Evolutionary conservation across 2,888 invertebrate genomes (phyloP), one percentile per base, ranked within the genome.

Genomic region (Odontothrips loti): DNA sequence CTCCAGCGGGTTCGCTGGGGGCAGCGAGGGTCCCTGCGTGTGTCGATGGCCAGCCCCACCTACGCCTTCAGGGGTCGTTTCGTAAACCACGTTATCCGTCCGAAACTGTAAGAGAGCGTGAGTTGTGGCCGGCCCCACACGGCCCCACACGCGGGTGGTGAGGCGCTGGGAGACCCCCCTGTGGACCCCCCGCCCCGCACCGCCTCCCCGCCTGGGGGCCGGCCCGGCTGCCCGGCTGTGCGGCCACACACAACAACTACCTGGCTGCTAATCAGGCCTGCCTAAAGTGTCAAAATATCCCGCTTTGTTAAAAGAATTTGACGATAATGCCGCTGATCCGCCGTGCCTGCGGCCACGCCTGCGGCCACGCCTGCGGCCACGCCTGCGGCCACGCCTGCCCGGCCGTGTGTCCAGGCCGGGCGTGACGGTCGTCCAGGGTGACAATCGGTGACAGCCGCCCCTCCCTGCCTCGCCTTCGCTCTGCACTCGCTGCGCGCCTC

Each of bases 271-370:
- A 58, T 58, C 68, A 68, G 68, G n/a, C 68, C 51, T 10, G 51
- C 1, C 20, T 20, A 58, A 58, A 75, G 68, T 75, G 68, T 75
- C 68, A 75, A 75, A 75, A 75, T 75, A 75, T 75, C 68, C 68
- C 27, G 68, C 68, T 75, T 75, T 75, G 68, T 75, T 75, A 75
- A 8, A 20, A 11, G 23, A 12, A 75, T 75, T 75, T 23, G 68
- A 75, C 68, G 68, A 27, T 23, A 75, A 27, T 75, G 68, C 68
- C 68, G 34, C 34, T 43, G 34, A 43, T 43, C 34, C 34, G 34
- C 6, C 3, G 34, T 4, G 34, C 34, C 34, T 43, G 34, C 34
- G 34, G 34, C 34, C 34, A 43, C 34, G 34, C 34, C 34, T 43
- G 34, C 34, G 34, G 34, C 34, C 34, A 43, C 34, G 34, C 34